Base-by-base conservation (phyloP, 1,140 invertebrate genomes). In the Anoplolepis gracilipes region DNA sequence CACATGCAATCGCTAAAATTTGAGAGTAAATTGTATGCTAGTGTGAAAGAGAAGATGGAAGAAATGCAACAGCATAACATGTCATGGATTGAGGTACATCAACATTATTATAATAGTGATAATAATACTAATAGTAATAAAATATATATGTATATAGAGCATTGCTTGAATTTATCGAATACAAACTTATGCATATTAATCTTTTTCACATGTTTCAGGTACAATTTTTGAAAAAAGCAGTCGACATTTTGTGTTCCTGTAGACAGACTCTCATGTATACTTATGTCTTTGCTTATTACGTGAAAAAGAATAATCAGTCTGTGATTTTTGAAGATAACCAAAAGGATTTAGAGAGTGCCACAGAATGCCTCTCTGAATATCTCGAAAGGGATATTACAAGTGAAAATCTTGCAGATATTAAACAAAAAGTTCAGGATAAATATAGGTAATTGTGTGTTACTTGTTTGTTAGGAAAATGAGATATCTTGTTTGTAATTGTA, bases 51-150 rank as follows among this genome's bases (percentile, higher is more conserved):
- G 92, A 99, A 99, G 95, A 99, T 99, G 99, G 99, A 99, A 94
- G 99, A 99, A 95, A 99, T 99, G 99, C 99, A 99, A 93, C 98
- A 99, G 92, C 98, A 99, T 93, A 99, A 99, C 93, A 99, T 99
- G 99, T 99, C 98, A 65, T 99, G 99, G 99, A 99, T 99, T 92
- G 99, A 99, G 96, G 98, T 99, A 91, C 79, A 69, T n/a, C 11
- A 72, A 36, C 30, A 19, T n/a, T 28, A 39, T 53, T 70, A 59
- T 59, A 11, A 30, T 57, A 28, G 8, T 10, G 39, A 72, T 53
- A 46, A 16, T 82, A 28, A 28, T 42, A 53, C 57, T 30, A n/a
- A n/a, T 36, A 36, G 6, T 36, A 36, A 36, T 36, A 36, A 36
- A 2, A 53, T 61, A 22, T 61, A 64, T 22, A 10, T 5, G 61